phyloP scores from a whole-genome alignment of 2,113 vertebrate species.

The Brienomyrus longianalis region DNA sequence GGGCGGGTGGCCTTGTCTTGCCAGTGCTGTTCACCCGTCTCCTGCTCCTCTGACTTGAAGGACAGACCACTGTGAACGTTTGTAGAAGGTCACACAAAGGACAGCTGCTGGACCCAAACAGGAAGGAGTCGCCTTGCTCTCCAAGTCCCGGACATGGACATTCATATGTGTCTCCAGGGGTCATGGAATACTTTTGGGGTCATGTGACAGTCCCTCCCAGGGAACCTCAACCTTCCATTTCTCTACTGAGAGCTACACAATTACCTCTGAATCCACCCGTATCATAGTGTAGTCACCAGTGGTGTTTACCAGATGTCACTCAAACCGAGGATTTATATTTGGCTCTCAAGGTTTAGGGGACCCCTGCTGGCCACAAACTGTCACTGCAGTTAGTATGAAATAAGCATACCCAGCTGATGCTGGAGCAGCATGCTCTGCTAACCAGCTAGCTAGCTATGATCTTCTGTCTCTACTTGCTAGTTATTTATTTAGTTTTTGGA shows the following conservation, averaged over 20 bases:
- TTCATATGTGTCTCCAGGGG: background rate
- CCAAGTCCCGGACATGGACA: background rate
- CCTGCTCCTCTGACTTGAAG: background rate
- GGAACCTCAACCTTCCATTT: background rate
- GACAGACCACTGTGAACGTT: background rate
- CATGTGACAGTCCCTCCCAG: background rate
- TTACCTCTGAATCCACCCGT: background rate
- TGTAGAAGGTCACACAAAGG: background rate
- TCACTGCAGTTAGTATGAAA: background rate
- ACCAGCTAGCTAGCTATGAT: background rate
- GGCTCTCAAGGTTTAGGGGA: background rate
- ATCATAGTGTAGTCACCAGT: background rate
- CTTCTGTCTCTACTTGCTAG: background rate
- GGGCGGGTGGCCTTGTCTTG: background rate
- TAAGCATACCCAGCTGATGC: background rate
- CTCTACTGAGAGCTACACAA: background rate
- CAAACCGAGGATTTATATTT: background rate
- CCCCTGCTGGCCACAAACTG: background rate
- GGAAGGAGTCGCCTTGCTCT: background rate
- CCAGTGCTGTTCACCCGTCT: background rate
- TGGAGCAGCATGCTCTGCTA: background rate
- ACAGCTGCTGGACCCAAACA: background rate
- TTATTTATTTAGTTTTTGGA: background rate
- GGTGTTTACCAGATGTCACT: background rate
- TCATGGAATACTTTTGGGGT: background rate